These are phyloP conservation scores for Clarias gariepinus DNA, from an alignment of 2,113 vertebrate genomes.

Conservation along the genomic window DNA sequence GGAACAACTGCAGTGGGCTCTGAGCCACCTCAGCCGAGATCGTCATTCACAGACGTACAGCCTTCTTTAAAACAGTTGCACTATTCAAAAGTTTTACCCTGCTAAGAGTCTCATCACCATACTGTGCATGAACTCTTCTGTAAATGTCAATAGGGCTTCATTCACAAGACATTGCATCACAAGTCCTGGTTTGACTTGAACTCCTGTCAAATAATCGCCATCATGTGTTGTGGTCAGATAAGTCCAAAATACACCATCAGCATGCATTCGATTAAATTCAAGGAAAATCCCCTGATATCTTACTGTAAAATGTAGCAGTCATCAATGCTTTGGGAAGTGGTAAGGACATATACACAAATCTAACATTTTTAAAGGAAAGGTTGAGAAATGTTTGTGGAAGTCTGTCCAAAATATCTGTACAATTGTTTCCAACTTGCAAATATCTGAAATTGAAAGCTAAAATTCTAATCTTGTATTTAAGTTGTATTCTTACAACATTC, in stretches of 20 bases:
- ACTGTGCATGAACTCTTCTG: no score
- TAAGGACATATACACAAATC: not conserved
- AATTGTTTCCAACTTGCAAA: not conserved
- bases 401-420: not conserved
- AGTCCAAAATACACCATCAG: not conserved
- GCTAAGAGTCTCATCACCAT: no score
- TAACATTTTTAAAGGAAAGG: not conserved
- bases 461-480: not conserved
- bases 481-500: not conserved
- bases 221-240: not conserved
- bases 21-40: no score
- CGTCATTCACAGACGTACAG: no score
- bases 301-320: not conserved
- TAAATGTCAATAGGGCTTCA: no score
- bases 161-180: no score
- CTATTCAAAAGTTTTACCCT: no score
- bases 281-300: not conserved
- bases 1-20: no score
- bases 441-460: not conserved
- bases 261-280: not conserved
- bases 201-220: not conserved
- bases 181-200: no score
- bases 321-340: not conserved
- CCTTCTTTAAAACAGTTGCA: no score
- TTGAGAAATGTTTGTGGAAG: not conserved